Conservation (phyloP, 2,888 invertebrate species). For the Lochmaea crataegi region DNA sequence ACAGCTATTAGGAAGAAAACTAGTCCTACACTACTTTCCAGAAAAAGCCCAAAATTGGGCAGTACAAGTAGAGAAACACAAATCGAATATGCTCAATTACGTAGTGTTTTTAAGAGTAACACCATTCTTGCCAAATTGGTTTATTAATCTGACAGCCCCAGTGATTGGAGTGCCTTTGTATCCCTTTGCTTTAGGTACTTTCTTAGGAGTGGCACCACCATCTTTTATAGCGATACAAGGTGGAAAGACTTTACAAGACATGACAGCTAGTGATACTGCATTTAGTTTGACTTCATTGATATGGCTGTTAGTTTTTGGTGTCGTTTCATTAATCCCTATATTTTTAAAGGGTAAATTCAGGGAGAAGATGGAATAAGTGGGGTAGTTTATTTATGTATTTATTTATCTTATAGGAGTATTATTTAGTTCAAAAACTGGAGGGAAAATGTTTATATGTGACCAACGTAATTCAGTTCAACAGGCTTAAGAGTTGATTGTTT, state of each 20-base stretch:
- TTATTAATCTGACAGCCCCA: constrained; percentile 96
- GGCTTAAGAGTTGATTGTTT: too few species aligned
- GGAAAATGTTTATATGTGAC: too few species aligned
- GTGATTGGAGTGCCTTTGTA: constrained; percentile 94
- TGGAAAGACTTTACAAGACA: constrained; percentile 93
- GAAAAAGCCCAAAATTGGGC: constrained; percentile 89
- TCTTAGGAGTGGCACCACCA: constrained; percentile 96
- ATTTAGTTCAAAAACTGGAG: too few species aligned
- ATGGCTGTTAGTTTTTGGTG: constrained; percentile 81
- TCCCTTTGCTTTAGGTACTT: constrained; percentile 96
- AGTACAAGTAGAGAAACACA: constrained; percentile 84
- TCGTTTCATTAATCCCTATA: constrained; percentile 89
- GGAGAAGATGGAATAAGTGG: constrained; percentile 76
- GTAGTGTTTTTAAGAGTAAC: constrained; percentile 97
- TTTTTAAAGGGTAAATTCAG: constrained; percentile 83
- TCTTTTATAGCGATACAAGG: constrained; percentile 98
- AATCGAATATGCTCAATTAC: constrained; percentile 92
- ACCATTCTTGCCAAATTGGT: constrained; percentile 99
- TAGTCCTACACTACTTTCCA: constrained; percentile 82
- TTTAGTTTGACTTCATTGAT: constrained; percentile 90
- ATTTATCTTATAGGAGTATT: background rate
- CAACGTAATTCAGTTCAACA: too few species aligned
- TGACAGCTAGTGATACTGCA: constrained; percentile 89
- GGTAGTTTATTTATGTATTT: constrained; percentile 13
- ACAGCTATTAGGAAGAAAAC: constrained; percentile 85